These are phyloP conservation scores for Cremastinae sp. DNA, from an alignment of 2,888 invertebrate species.

Conservation along the genomic window DNA sequence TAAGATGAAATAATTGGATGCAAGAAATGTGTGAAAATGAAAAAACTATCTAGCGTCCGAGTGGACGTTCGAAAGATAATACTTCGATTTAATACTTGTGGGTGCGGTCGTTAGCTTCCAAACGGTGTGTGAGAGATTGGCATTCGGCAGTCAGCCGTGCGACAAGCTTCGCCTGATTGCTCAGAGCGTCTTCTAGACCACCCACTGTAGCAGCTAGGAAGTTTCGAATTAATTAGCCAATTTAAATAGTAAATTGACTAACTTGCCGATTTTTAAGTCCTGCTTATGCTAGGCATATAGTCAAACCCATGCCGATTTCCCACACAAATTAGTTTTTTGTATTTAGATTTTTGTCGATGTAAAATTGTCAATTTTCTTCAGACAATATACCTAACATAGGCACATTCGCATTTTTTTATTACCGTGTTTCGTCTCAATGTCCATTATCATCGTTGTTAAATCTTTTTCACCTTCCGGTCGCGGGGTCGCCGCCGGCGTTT, in stretches of 20 bases:
- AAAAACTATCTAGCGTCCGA: constrained; percentile 54
- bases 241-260: constrained; percentile 69
- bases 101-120: constrained; percentile 92
- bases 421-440: constrained; percentile 93
- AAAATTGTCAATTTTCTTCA: constrained; percentile 57
- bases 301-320: constrained; percentile 76
- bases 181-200: constrained; percentile 94
- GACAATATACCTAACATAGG: constrained; percentile 79
- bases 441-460: constrained; percentile 87
- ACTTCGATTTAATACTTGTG: constrained; percentile 86
- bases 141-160: constrained; percentile 94
- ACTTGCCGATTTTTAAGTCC: constrained; percentile 58
- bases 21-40: constrained; percentile 16
- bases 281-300: constrained; percentile 78
- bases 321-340: constrained; percentile 70
- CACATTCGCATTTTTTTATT: constrained; percentile 77
- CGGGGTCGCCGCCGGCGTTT: constrained; percentile 62
- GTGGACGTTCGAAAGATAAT: constrained; percentile 51
- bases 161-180: constrained; percentile 95
- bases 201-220: constrained; percentile 93
- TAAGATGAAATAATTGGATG: constrained; percentile 1
- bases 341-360: constrained; percentile 22
- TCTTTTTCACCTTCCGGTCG: constrained; percentile 83
- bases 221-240: constrained; percentile 70
- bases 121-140: constrained; percentile 92